Base-by-base conservation (phyloP, 2,797 vertebrate genomes). In the Alcedo atthis region DNA sequence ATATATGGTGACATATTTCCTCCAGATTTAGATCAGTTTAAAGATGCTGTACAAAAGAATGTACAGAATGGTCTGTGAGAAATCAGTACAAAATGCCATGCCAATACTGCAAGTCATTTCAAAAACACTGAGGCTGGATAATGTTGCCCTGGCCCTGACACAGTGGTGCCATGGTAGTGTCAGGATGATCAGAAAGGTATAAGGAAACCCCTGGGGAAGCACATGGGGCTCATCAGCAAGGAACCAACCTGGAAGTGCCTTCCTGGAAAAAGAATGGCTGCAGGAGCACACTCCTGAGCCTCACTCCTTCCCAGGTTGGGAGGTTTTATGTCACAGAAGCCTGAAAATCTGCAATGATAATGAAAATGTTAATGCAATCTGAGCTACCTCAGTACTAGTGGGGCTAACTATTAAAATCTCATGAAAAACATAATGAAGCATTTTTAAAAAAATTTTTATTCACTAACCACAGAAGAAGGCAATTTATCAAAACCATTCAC, bases 401-500 rank as follows among this genome's bases (percentile, higher is more conserved):
- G 33, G 78, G n/a, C 79, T 70, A 80, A 75, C 63, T 92, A 95
- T 94, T 96, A 94, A 96, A 94, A 89, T 73, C 82, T 88, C 78
- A 95, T 93, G 86, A 95, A 96, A 95, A 93, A 71, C 40, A 90
- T 80, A 95, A 95, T 92, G 88, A 95, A 93, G 89, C 61, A 6
- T 75, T 87, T 90, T 75, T 63, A 54, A 10, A 15, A 49, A 48
- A 30, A 55, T 24, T 84, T 93, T 91, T 82, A 89, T 86, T 73
- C 68, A 83, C 86, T 79, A 92, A 79, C 85, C 87, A 90, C 53
- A 67, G 70, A 83, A 92, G 76, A 26, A 30, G 53, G 88, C 35
- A 90, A 93, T 96, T 96, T 83, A 93, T 96, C 96, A 96, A 93
- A 95, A 75, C 85, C 67, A 83, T 61, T 85, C 92, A 79, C 73